Conservation (phyloP, 2,113 vertebrate species). For the Crocuta crocuta region DNA sequence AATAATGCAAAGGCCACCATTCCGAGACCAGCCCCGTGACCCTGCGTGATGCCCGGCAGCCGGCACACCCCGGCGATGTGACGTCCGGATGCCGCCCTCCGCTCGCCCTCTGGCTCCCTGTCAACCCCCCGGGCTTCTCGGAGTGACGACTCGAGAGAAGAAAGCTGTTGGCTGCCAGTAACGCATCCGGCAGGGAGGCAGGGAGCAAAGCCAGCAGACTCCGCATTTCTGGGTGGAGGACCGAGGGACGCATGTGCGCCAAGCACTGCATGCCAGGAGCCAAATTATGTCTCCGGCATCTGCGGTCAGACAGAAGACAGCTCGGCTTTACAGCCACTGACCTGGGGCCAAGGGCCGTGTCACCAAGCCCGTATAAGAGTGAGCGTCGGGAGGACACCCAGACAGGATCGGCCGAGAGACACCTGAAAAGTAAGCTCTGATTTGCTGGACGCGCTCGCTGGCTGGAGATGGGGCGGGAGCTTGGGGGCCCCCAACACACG, state of each 20-base stretch:
- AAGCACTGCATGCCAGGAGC: background rate
- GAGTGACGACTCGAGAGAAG: background rate
- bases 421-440: background rate
- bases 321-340: background rate
- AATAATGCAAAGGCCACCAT: background rate
- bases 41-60: background rate
- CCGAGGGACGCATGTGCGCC: background rate
- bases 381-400: background rate
- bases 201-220: accelerated
- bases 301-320: background rate
- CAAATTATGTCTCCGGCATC: background rate
- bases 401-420: background rate
- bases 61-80: accelerated
- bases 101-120: background rate
- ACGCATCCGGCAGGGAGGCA: background rate
- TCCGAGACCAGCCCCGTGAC: background rate
- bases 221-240: background rate
- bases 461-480: background rate
- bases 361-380: background rate
- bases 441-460: too few species aligned
- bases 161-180: accelerated
- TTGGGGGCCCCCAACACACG: background rate
- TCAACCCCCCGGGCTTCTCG: background rate
- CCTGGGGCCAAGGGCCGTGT: background rate
- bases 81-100: background rate